Base-by-base conservation (phyloP, 2,113 vertebrate genomes). In the Conger conger region DNA sequence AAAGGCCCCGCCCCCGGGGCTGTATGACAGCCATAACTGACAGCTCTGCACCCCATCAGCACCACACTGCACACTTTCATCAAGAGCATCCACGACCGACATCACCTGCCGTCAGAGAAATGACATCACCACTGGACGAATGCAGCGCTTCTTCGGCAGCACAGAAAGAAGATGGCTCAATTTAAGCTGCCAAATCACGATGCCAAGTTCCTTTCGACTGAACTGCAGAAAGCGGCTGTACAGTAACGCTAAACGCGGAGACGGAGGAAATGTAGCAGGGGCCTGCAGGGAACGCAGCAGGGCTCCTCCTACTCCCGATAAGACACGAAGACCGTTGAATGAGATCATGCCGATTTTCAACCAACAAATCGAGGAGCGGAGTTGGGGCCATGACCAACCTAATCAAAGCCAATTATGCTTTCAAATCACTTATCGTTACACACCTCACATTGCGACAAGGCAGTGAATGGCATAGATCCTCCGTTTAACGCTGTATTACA, bases 241-340 rank as follows among this genome's bases (percentile, higher is more conserved):
- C 42, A 79, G 53, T 77, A 84, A 80, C 77, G 27, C 33, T 8
- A 81, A 84, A 84, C 33, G 23, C 0, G 78, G 81, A 30, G 76
- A 27, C 23, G 35, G 80, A 35, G 73, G 45, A 45, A 76, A 15
- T 16, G 54, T 57, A 18, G 57, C 17, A 16, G 76, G 16, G 78
- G 78, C 80, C 30, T 17, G 35, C 30, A 15, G 20, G 79, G 11
- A 27, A 73, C 27, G 33, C 9, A 23, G 68, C 9, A 11, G 35
- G 35, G 76, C 54, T 80, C 78, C 78, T 80, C 84, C 54, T 78
- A 53, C 38, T n/a, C n/a, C 79, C 15, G 80, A 81, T 37, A 81
- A 50, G n/a, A 50, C 80, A 53, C 16, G 80, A 81, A 9, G 42
- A 20, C 80, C 80, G 80, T n/a, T 42, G 0, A 50, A 30, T 50